These are phyloP conservation scores for Bombus sibiricus DNA, from an alignment of 1,140 invertebrate species.

Conservation along the genomic window DNA sequence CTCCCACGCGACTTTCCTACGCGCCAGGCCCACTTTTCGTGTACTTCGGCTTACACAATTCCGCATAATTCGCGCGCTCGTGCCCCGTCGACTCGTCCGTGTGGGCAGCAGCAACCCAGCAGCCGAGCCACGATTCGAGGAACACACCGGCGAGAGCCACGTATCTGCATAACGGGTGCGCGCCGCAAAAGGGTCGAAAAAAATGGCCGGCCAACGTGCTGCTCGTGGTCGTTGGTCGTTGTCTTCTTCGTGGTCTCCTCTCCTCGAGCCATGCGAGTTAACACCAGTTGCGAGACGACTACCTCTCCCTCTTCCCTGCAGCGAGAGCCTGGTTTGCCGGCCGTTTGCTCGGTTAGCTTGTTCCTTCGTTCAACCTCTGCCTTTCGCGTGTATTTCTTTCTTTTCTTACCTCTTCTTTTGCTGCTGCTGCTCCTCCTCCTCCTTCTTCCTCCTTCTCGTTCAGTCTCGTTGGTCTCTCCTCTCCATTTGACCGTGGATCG, in stretches of 20 bases:
- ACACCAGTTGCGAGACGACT: constrained; percentile 55
- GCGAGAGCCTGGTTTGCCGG: background rate
- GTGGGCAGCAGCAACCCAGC: constrained; percentile 40
- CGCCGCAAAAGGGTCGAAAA: constrained; percentile 51
- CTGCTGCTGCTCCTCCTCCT: background rate
- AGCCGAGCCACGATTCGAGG: constrained; percentile 43
- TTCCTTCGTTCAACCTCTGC: constrained; percentile 4
- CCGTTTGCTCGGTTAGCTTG: constrained; percentile 10
- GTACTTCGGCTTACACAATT: constrained; percentile 54
- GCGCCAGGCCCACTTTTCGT: constrained; percentile 50
- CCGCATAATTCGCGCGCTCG: constrained; percentile 56
- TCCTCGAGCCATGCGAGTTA: constrained; percentile 53
- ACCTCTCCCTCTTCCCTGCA: constrained; percentile 1
- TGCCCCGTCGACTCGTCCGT: constrained; percentile 19
- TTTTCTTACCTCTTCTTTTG: background rate
- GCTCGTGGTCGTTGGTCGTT: constrained; percentile 11
- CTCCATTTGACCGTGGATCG: background rate
- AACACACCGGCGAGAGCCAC: constrained; percentile 40
- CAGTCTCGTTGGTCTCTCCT: background rate
- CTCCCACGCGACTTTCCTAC: constrained; percentile 29
- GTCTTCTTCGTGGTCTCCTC: constrained; percentile 28
- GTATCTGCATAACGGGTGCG: constrained; percentile 57
- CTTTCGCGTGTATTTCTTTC: background rate
- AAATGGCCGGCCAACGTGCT: constrained; percentile 23
- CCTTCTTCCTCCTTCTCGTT: background rate